phyloP scores from a whole-genome alignment of 53 echinoderm and acorn worm genomes.

The Luidia sarsii region DNA sequence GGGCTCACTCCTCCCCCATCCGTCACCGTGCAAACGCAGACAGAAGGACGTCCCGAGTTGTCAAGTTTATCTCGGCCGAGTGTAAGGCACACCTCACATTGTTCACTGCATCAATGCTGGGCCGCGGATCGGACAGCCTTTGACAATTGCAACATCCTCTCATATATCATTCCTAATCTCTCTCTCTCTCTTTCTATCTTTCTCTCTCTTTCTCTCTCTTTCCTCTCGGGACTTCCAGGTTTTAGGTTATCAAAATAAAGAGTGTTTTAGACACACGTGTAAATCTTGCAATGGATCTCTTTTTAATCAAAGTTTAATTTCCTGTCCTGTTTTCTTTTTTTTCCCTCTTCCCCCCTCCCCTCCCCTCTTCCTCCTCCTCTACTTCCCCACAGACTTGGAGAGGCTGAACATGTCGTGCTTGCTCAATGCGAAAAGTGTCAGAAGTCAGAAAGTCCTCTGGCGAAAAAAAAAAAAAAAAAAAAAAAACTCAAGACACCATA shows the following conservation, averaged over 20 bases:
- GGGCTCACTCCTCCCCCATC: no score
- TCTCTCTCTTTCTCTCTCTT: no score
- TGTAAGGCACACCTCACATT: conserved; percentile 5
- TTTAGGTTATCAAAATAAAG: conserved; percentile 18
- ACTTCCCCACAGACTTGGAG: no score
- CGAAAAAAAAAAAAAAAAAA: background rate
- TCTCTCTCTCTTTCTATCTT: no score
- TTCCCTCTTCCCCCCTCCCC: background rate
- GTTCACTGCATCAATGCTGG: conserved; percentile 4
- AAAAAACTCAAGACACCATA: background rate
- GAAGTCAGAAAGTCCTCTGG: background rate
- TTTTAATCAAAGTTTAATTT: conserved; percentile 21
- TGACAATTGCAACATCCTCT: conserved; percentile 1
- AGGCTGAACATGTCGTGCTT: no score
- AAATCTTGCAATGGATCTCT: no score
- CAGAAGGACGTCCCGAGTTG: conserved; percentile 31
- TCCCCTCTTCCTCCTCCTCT: no score
- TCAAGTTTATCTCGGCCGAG: conserved; percentile 35
- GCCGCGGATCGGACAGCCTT: background rate
- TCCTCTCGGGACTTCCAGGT: background rate
- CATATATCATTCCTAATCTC: no score
- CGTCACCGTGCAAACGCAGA: conserved; percentile 35
- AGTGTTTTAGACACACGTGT: no score
- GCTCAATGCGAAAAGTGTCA: background rate
- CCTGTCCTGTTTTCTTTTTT: background rate